A percentile compares a stretch with the other conserved stretches of the same genome.
Evolutionary conservation across 2,113 vertebrate genomes (phyloP).

Genomic region (Pao palembangensis): DNA sequence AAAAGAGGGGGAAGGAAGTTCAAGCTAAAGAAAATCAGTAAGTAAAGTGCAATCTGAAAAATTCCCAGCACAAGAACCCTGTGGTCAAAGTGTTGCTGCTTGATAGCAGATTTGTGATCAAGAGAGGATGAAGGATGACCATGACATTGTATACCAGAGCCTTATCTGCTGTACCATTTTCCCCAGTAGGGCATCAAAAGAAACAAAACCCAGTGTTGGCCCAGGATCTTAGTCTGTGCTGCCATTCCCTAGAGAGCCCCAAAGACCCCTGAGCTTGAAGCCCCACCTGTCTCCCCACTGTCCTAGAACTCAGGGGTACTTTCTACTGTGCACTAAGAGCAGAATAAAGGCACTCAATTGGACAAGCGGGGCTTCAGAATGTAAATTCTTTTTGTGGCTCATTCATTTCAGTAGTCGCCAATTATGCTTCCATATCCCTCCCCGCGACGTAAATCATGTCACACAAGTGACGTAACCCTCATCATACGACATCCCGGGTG

Average conservation of each 20-base stretch:
- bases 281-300: constrained; percentile 47
- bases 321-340: constrained; percentile 75
- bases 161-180: constrained; percentile 58
- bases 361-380: constrained; percentile 60
- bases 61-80: constrained; percentile 25
- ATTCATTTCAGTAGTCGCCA: constrained; percentile 12
- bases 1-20: constrained; percentile 33
- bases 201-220: constrained; percentile 39
- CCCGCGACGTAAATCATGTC: neutral
- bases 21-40: constrained; percentile 41
- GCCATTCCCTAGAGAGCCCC: constrained; percentile 2
- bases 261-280: neutral
- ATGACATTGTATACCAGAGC: constrained; percentile 73
- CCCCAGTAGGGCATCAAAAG: constrained; percentile 20
- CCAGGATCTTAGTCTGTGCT: constrained; percentile 42
- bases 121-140: constrained; percentile 61
- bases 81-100: constrained; percentile 30
- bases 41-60: constrained; percentile 57
- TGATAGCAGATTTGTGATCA: constrained; percentile 21
- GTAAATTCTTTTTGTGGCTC: constrained; percentile 41
- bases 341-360: constrained; percentile 42
- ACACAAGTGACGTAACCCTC: no score
- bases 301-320: constrained; percentile 88
- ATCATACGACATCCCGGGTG: constrained; percentile 26
- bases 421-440: constrained; percentile 7